Conservation (phyloP, 1,140 invertebrate genomes). For the Drosophila ogumai region DNA sequence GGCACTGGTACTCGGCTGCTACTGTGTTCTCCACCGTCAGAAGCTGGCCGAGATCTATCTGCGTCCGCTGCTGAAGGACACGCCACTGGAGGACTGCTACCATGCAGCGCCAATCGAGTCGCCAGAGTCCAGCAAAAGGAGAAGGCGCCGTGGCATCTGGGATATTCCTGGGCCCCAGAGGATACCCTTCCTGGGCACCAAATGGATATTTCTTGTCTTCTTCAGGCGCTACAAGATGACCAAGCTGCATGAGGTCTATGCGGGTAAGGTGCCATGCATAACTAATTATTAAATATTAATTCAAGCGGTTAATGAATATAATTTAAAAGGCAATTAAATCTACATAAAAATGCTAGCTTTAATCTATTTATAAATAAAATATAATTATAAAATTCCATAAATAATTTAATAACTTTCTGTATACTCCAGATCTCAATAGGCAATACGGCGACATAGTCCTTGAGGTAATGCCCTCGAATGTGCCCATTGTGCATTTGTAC, state of each 20-base stretch:
- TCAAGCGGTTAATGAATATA: too few species aligned
- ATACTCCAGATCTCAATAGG: conserved; percentile 87
- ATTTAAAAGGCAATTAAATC: too few species aligned
- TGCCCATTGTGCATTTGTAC: conserved; percentile 91
- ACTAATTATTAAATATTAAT: too few species aligned
- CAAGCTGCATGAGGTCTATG: conserved; percentile 92
- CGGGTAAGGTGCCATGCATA: too few species aligned
- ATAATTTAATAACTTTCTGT: not conserved
- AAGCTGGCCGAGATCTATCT: conserved; percentile 68
- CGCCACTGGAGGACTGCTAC: conserved; percentile 67
- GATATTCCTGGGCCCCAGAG: conserved; percentile 90
- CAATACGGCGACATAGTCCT: conserved; percentile 91
- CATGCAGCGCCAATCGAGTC: conserved; percentile 69
- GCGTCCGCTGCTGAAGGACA: conserved; percentile 68
- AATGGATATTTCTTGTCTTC: conserved; percentile 89
- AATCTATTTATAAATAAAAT: too few species aligned
- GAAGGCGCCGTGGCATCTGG: conserved; percentile 64
- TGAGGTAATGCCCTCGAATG: conserved; percentile 91
- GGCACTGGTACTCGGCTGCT: conserved; percentile 76
- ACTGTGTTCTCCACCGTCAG: conserved; percentile 73
- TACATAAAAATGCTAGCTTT: too few species aligned
- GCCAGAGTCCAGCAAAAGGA: conserved; percentile 14
- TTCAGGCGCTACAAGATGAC: conserved; percentile 90
- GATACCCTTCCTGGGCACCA: conserved; percentile 91
- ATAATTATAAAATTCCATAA: not conserved